phyloP scores from a whole-genome alignment of 1,140 invertebrate species.

The Apis laboriosa region DNA sequence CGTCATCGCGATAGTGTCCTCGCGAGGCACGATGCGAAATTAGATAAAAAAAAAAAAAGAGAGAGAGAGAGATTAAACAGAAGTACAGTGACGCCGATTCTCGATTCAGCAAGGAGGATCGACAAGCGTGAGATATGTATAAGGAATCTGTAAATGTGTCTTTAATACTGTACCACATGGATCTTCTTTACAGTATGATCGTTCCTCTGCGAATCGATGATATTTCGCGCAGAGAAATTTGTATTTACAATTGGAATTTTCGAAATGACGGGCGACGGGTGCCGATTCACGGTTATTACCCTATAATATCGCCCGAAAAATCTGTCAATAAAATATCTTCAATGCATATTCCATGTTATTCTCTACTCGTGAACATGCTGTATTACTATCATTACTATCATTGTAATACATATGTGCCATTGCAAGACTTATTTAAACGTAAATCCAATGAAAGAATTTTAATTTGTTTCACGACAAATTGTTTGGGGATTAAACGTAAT shows the following conservation, averaged over 20 bases:
- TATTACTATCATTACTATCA: too few species aligned
- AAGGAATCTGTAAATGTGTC: background rate
- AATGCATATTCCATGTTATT: too few species aligned
- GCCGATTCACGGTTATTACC: constrained; percentile 28
- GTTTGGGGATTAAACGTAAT: too few species aligned
- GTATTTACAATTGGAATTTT: background rate
- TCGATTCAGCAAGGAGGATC: background rate
- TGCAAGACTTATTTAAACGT: too few species aligned
- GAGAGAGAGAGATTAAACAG: background rate
- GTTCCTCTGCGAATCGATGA: background rate
- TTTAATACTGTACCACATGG: constrained; percentile 55
- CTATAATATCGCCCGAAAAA: background rate
- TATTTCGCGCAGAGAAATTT: background rate
- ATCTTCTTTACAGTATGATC: constrained; percentile 56
- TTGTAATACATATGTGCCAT: too few species aligned
- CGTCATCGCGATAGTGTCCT: background rate
- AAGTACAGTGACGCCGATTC: background rate
- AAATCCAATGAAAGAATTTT: too few species aligned
- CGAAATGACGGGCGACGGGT: constrained; percentile 11
- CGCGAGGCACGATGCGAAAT: background rate
- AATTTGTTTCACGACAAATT: too few species aligned
- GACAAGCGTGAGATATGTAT: background rate
- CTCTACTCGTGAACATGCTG: too few species aligned
- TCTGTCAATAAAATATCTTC: background rate
- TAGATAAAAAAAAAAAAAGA: background rate